Conservation (phyloP, 2,797 vertebrate genomes). For the Acanthornis magna region DNA sequence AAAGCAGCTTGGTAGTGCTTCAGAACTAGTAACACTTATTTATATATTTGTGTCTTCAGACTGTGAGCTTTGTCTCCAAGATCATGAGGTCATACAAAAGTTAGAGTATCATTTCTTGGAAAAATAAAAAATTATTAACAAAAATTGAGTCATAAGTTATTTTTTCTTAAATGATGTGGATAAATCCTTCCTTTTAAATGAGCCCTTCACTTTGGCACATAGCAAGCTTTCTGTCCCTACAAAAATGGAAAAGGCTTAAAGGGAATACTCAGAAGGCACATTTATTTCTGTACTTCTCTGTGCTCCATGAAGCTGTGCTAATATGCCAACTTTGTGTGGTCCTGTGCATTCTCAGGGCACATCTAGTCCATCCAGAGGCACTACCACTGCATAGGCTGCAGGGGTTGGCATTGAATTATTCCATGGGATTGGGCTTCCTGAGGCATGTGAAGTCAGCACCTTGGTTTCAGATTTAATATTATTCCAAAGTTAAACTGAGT, state of each 20-base stretch:
- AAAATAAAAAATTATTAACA: neutral
- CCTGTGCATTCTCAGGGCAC: neutral
- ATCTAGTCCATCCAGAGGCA: neutral
- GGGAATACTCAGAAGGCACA: neutral
- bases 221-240: neutral
- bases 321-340: neutral
- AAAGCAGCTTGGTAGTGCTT: neutral
- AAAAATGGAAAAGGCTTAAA: neutral
- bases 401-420: neutral
- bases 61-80: neutral
- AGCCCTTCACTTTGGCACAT: neutral
- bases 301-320: neutral
- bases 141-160: neutral
- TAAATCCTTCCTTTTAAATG: neutral
- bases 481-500: neutral
- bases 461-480: neutral
- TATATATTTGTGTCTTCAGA: neutral
- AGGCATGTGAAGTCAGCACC: neutral
- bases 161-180: neutral
- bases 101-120: neutral
- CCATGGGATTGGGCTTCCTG: neutral
- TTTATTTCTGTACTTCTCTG: neutral
- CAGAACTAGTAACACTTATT: neutral
- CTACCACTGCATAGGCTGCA: neutral
- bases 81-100: neutral